Evolutionary conservation across 2,797 vertebrate genomes (phyloP), one percentile per base, ranked within the genome.

Genomic region (Poecilia gillii): DNA sequence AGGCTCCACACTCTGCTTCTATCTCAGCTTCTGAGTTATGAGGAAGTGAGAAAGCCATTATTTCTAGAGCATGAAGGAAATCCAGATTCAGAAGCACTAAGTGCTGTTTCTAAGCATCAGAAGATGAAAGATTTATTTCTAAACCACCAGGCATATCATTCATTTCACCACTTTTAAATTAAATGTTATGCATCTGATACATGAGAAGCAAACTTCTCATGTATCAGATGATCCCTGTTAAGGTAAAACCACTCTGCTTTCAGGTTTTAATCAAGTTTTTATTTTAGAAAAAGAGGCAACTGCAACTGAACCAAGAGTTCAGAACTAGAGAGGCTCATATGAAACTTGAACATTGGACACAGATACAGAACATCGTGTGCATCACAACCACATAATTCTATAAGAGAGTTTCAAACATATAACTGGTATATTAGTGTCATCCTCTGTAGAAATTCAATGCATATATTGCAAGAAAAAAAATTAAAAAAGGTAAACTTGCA

Each of bases 1-100:
- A 31, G 47, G 51, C 23, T 3, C 4, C 41, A 55, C 72, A 73
- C 62, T 83, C 70, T 78, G 47, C 73, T 47, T 76, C 70, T 74
- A 53, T 74, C 79, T 49, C 72, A 14, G 7, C 20, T 36, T 14
- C n/a, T 74, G 72, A 77, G 72, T 83, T 77, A 75, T 45, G 39
- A 79, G 76, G 47, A 75, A 77, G 51, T 18, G 64, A n/a, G 46
- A 80, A 79, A 83, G 75, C 78, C 23, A 11, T 46, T 31, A 82
- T 72, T 78, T 90, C 59, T 64, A 59, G 76, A 55, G 57, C 64
- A 72, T 1, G 13, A 81, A 76, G 51, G 81, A 28, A 64, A 74
- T 74, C 71, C 76, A 64, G 71, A 74, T 86, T 84, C 68, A 53
- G 76, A 77, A 77, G 25, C 86, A 55, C 71, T 71, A 66, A 84